Percentiles rank a stretch among this genome's conserved stretches.
These are phyloP conservation scores for Atherinosoma microstoma DNA, from an alignment of 2,797 vertebrate genomes.

Conservation along the genomic window DNA sequence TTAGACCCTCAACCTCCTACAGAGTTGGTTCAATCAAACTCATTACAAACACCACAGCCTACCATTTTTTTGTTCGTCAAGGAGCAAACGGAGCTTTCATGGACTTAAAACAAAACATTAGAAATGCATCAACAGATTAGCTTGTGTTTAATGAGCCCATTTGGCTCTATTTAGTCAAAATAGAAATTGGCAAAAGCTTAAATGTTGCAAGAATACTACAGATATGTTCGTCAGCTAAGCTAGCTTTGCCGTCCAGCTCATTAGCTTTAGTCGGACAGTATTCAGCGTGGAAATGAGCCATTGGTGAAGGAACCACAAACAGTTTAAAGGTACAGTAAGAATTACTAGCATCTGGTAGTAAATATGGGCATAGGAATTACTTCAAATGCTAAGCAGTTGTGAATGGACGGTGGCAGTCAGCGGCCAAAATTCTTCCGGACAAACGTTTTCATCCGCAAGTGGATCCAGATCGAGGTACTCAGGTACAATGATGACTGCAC, in stretches of 20 bases:
- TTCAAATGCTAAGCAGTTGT: no score
- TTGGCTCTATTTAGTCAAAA: no score
- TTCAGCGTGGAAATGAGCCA: neutral
- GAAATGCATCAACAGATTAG: neutral
- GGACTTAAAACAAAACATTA: neutral
- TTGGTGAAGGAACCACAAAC: neutral
- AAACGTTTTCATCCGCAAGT: neutral
- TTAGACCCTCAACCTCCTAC: neutral
- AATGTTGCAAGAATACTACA: no score
- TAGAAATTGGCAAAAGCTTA: no score
- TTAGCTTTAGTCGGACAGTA: neutral
- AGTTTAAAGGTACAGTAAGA: neutral
- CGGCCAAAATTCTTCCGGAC: neutral
- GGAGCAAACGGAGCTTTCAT: conserved; percentile 32
- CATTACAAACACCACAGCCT: conserved; percentile 18
- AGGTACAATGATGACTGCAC: no score
- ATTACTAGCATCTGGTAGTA: neutral
- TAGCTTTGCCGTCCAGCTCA: no score
- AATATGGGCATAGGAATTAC: no score
- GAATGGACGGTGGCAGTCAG: no score
- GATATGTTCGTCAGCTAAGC: no score
- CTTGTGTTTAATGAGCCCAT: no score
- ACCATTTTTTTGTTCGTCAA: conserved; percentile 26
- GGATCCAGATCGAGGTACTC: neutral
- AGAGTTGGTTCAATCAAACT: neutral